Evolutionary conservation across 2,888 invertebrate species (phyloP).

Genomic region (Dysmachus trigonus): DNA sequence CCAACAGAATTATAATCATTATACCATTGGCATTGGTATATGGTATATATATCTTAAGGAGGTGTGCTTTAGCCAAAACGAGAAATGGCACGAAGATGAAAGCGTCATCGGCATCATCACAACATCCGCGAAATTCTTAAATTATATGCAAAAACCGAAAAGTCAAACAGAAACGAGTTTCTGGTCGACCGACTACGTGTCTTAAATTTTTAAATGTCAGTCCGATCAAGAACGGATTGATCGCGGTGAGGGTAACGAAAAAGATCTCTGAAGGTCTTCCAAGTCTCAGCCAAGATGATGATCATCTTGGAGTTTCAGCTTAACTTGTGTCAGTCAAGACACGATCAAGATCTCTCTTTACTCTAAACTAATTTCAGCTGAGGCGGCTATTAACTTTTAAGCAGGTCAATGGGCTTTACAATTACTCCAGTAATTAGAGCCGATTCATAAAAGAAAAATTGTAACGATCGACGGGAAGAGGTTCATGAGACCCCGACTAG

Average conservation of each 20-base stretch:
- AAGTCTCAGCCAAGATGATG: not conserved
- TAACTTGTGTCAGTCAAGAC: not conserved
- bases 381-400: not conserved
- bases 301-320: not conserved
- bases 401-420: constrained; percentile 2
- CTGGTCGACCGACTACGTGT: not conserved
- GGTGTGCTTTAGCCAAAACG: not conserved
- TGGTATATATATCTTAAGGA: not conserved
- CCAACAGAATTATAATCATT: not conserved
- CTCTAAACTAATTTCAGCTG: not conserved
- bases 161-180: not conserved
- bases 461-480: not conserved
- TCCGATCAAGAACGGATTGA: not conserved
- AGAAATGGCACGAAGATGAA: constrained; percentile 8
- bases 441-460: not conserved
- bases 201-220: not conserved
- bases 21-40: not conserved
- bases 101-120: not conserved
- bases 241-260: not conserved
- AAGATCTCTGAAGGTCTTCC: not conserved
- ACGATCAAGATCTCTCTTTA: not conserved
- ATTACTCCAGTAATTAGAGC: not conserved
- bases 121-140: constrained; percentile 19
- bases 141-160: not conserved
- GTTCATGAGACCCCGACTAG: not conserved